phyloP scores from a whole-genome alignment of 2,888 invertebrate species.

The Dysmachus trigonus region DNA sequence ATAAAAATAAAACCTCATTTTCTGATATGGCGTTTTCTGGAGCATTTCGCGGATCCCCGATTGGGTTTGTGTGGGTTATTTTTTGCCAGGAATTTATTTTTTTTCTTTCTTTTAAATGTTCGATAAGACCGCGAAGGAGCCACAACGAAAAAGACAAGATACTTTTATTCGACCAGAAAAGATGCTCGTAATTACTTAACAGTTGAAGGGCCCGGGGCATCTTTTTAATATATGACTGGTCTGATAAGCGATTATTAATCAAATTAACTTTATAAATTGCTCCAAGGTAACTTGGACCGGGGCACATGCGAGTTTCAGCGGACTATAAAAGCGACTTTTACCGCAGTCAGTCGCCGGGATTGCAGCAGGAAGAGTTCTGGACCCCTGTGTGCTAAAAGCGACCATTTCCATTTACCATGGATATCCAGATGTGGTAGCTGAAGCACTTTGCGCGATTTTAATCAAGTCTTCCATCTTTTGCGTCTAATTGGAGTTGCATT shows the following conservation, averaged over 20 bases:
- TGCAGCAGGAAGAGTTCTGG: background rate
- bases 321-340: background rate
- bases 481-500: background rate
- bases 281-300: background rate
- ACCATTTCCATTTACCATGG: background rate
- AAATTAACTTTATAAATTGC: conserved; percentile 28
- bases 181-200: background rate
- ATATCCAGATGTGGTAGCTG: background rate
- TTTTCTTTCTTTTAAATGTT: background rate
- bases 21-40: background rate
- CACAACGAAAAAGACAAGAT: background rate
- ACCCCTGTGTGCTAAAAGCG: background rate
- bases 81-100: background rate
- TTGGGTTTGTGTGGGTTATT: background rate
- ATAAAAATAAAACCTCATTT: too few relatives aligned
- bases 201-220: background rate
- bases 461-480: background rate
- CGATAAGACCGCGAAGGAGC: background rate
- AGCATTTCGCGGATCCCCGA: background rate
- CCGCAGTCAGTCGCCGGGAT: background rate
- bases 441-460: background rate
- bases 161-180: background rate
- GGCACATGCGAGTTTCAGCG: background rate
- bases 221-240: conserved; percentile 17
- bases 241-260: conserved; percentile 30